Base-by-base conservation (phyloP, 2,888 invertebrate species). In the Caenorhabditis auriculariae region DNA sequence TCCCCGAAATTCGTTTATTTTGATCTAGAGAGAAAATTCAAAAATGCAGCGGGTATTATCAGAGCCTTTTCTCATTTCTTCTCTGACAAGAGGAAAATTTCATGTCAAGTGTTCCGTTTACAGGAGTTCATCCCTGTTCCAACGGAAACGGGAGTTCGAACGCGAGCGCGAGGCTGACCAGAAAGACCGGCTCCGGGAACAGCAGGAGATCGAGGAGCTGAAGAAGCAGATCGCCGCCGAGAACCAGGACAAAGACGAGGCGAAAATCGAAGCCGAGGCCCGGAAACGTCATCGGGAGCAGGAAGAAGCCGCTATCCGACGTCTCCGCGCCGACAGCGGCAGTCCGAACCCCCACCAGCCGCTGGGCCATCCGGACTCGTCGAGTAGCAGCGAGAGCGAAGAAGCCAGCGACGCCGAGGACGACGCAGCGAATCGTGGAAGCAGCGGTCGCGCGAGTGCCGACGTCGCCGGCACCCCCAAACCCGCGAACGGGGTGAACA, bases 81-180 rank as follows among this genome's bases (percentile, higher is more conserved):
- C n/a, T n/a, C n/a, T n/a, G n/a, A n/a, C n/a, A n/a, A n/a, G n/a
- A n/a, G n/a, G n/a, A n/a, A n/a, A n/a, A n/a, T n/a, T n/a, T n/a
- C n/a, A n/a, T n/a, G n/a, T n/a, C n/a, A n/a, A n/a, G n/a, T n/a
- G 59, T 57, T 21, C 6, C 9, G 9, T 39, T 58, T 75, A 21
- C 72, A 88, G 88, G 81, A 90, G 91, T 54, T 89, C 91, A 82
- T 92, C 93, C 82, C 85, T 98, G 69, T 90, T 90, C 82, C 88
- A 91, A 62, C 87, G 95, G n/a, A 86, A 94, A 54, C 89, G 90
- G 32, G 93, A 93, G 81, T 87, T 95, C 68, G 91, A 94, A 68
- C 88, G 91, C 70, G 98, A 98, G 84, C 90, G 93, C 4, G 93
- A 93, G 82, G 86, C 87, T 6, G 98, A 98, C 84, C 89, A 88